A percentile compares a stretch with the other conserved stretches of the same genome.
phyloP scores from a whole-genome alignment of 2,888 invertebrate genomes.

The Melanchra persicariae region DNA sequence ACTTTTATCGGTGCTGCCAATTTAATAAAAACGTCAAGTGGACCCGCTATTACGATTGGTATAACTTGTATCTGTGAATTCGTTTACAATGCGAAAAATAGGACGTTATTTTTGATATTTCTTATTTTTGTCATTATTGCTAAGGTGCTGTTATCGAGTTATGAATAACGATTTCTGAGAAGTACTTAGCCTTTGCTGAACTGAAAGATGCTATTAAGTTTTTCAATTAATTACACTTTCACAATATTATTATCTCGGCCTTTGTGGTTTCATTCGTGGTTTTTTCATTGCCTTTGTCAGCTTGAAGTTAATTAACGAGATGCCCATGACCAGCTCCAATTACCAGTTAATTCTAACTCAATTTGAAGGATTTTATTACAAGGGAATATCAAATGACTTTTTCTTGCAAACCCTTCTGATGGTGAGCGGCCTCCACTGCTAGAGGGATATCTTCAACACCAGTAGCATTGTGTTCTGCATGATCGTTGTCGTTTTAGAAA shows the following conservation, averaged over 20 bases:
- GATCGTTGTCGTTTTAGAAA: too few relatives aligned
- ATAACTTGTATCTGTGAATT: constrained; percentile 52
- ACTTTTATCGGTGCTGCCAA: constrained; percentile 75
- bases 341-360: not conserved
- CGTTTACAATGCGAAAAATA: constrained; percentile 41
- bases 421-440: not conserved
- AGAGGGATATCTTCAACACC: too few relatives aligned
- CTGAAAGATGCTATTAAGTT: constrained; percentile 9
- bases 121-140: constrained; percentile 7
- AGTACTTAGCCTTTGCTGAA: constrained; percentile 1
- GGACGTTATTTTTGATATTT: constrained; percentile 22
- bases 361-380: not conserved
- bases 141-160: not conserved
- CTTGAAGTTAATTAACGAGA: constrained; percentile 29
- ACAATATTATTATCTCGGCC: constrained; percentile 8
- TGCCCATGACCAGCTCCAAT: constrained; percentile 5
- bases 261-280: constrained; percentile 12
- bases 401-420: not conserved
- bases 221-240: constrained; percentile 32
- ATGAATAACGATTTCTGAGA: not conserved
- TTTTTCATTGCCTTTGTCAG: constrained; percentile 17
- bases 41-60: constrained; percentile 39
- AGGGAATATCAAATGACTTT: not conserved
- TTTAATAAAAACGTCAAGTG: constrained; percentile 74
- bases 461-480: too few relatives aligned